Evolutionary conservation across 2,113 vertebrate genomes (phyloP), one percentile per base, ranked within the genome.

Genomic region (Coryphaenoides rupestris): DNA sequence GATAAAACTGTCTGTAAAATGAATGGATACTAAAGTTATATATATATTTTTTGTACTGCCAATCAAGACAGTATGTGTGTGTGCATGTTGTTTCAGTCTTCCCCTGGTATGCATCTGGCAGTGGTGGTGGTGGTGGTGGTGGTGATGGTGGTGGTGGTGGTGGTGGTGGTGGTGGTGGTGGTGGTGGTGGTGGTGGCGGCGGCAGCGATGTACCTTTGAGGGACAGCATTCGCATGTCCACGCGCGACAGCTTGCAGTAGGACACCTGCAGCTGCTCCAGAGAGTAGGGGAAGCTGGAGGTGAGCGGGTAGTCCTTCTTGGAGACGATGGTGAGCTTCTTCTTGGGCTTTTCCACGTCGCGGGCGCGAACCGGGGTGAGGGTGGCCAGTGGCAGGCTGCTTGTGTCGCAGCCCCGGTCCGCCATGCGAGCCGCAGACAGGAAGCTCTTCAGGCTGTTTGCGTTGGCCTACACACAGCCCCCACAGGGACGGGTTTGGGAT

Each of bases 341-440:
- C 90, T 94, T 98, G 23, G 94, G 95, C 19, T 97, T 98, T 75
- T 98, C 95, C 28, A 99, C 95, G 3, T 99, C 97, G 0, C 92
- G 90, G 66, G 92, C 91, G 9, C 94, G 95, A 0, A 91, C 92
- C 0, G 96, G 92, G 19, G 90, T 90, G 50, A 95, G 84, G 0
- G 91, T 79, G 28, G 93, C 94, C 55, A 98, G 90, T 0, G 92
- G 86, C 4, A 94, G 81, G 1, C 73, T 79, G 46, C 84, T 89
- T 0, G 84, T 4, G 61, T 93, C 85, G 5, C 74, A 89, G 46
- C 95, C 95, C 82, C 86, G 90, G 83, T 98, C 89, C 69, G 94
- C 95, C 89, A 98, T 81, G 55, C 92, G 93, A 70, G 94, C 77
- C 1, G 93, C 93, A 5, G 94, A 94, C 50, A 99, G 93, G 82